Evolutionary conservation across 2,797 vertebrate species (phyloP).

Genomic region (Chiropotes sagulatus): DNA sequence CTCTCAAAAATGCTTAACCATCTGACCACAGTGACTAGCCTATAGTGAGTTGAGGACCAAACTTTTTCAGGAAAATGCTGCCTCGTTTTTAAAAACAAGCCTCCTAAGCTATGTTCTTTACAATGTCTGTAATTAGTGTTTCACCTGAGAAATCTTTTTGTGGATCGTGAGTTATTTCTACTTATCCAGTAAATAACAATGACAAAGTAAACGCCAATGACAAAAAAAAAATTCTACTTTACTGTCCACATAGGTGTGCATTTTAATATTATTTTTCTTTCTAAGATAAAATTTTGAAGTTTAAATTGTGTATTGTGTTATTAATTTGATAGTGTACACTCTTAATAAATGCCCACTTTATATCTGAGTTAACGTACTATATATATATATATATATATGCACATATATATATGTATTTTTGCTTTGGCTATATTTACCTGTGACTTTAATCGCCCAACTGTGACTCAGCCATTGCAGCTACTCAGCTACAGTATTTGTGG

Average conservation of each 20-base stretch:
- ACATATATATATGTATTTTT: slow-evolving; percentile 23
- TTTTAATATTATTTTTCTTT: slow-evolving; percentile 86
- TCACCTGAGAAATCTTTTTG: slow-evolving; percentile 84
- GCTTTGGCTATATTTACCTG: slow-evolving; percentile 82
- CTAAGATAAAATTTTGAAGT: slow-evolving; percentile 83
- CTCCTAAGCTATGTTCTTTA: slow-evolving; percentile 89
- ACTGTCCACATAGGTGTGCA: slow-evolving; percentile 84
- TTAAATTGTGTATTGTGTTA: slow-evolving; percentile 81
- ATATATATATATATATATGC: not conserved
- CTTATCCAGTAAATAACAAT: slow-evolving; percentile 71
- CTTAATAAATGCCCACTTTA: slow-evolving; percentile 77
- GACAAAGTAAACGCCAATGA: slow-evolving; percentile 53
- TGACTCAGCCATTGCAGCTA: slow-evolving; percentile 84
- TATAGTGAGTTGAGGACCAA: slow-evolving; percentile 90
- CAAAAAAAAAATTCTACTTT: slow-evolving; percentile 85
- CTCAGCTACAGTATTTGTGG: slow-evolving; percentile 81
- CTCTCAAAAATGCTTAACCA: slow-evolving; percentile 72
- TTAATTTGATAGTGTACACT: slow-evolving; percentile 83
- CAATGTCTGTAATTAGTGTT: slow-evolving; percentile 85
- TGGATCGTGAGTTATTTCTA: slow-evolving; percentile 87
- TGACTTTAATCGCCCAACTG: slow-evolving; percentile 85
- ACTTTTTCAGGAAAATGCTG: slow-evolving; percentile 87
- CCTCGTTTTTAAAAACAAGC: slow-evolving; percentile 88
- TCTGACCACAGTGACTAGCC: slow-evolving; percentile 83
- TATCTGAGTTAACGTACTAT: slow-evolving; percentile 81